Evolutionary conservation across 92 coral and sea anemone genomes (phyloP).

Genomic region (Bergia puertoricense): DNA sequence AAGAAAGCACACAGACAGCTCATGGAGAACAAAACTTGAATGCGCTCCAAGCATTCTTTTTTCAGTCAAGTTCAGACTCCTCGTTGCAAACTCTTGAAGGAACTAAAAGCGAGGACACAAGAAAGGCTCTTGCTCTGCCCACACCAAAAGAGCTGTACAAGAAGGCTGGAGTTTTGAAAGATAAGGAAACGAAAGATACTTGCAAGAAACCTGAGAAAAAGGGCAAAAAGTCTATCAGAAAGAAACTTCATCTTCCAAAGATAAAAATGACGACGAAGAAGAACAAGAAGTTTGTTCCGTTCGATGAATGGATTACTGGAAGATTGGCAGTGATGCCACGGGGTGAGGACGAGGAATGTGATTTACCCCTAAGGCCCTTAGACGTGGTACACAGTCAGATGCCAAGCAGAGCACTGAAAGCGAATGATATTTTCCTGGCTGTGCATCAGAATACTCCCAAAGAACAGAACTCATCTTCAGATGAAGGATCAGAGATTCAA

Average conservation of each 20-base stretch:
- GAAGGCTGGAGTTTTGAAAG: neutral
- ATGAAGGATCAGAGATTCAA: neutral
- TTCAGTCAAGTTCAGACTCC: neutral
- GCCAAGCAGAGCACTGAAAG: constrained; percentile 18
- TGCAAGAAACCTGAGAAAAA: neutral
- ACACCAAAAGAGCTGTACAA: neutral
- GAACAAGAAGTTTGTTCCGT: neutral
- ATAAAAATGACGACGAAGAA: neutral
- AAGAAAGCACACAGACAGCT: neutral
- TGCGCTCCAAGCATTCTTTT: neutral
- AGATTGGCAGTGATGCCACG: neutral
- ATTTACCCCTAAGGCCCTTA: neutral
- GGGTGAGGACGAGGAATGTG: constrained; percentile 10
- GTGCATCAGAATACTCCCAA: neutral
- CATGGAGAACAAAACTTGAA: neutral
- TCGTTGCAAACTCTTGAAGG: neutral
- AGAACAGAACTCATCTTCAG: neutral
- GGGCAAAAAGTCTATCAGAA: neutral
- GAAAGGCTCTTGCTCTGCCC: neutral
- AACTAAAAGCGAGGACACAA: neutral
- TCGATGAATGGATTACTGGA: neutral
- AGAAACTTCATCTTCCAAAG: neutral
- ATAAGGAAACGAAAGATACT: neutral
- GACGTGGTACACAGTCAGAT: constrained; percentile 32
- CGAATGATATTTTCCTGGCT: neutral